Base-by-base conservation (phyloP, 2,797 vertebrate genomes). In the Tamandua tetradactyla region DNA sequence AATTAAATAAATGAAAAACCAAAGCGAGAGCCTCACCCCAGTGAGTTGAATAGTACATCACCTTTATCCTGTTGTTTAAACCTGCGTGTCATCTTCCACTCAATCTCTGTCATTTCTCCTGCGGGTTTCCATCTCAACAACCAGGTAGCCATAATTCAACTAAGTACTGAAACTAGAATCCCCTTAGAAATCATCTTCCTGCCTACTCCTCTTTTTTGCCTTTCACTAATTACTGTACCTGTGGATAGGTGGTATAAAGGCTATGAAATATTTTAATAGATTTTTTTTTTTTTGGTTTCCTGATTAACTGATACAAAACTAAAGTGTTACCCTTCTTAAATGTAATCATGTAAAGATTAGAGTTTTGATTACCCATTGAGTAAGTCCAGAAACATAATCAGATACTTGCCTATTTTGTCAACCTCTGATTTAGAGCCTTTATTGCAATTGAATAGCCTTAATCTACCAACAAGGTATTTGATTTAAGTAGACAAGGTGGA, bases 261-360 rank as follows among this genome's bases (percentile, higher is more conserved):
- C 83, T 94, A 86, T 18, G 18, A 95, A 88, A 52, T 95, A 96
- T 95, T 95, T 96, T 94, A 95, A 95, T 72, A 94, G n/a, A 75
- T 97, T 90, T 92, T 98, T 96, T 98, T 96, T 52, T 52, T 98
- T 98, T 96, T 97, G 47, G 95, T 98, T 97, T 97, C 96, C 40
- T 98, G 97, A 98, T 98, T 98, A 98, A 97, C 95, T 97, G 97
- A 98, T 98, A 98, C 83, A 98, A 98, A 98, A 97, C 96, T 98
- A 71, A 97, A 97, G 91, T 93, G 74, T 94, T 97, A 96, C 32
- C 71, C 61, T 95, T 97, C 92, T 96, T 94, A 97, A 96, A 96
- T 89, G 97, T 98, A 98, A 98, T 98, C 98, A 98, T 98, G 98
- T 96, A 96, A 97, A 97, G 96, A 98, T 98, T 98, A 97, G 81